Evolutionary conservation across 2,888 invertebrate species (phyloP).

Genomic region (Lymantria monacha): DNA sequence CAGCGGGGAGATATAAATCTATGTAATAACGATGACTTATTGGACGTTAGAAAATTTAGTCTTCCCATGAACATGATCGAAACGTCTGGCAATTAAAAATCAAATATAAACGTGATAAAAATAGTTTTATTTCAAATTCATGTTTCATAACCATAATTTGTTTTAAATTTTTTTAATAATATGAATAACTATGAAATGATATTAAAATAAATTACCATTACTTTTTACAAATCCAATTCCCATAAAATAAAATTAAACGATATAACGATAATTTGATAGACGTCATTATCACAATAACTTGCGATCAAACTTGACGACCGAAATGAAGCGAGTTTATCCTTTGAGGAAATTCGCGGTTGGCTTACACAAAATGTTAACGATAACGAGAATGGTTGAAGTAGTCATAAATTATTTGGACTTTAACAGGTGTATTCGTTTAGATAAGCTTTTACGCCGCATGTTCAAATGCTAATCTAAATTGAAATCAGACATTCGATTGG

Average conservation of each 20-base stretch:
- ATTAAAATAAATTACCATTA: no score
- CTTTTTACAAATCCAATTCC: neutral
- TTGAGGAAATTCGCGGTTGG: constrained; percentile 42
- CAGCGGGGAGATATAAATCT: no score
- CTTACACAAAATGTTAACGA: constrained; percentile 43
- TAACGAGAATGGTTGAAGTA: constrained; percentile 49
- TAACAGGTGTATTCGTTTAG: constrained; percentile 79
- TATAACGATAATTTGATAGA: constrained; percentile 5
- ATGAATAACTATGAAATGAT: no score
- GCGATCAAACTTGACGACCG: constrained; percentile 26
- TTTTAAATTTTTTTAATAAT: no score
- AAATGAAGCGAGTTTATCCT: constrained; percentile 26
- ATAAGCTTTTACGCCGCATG: constrained; percentile 76
- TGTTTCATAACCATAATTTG: no score
- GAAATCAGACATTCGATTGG: constrained; percentile 80
- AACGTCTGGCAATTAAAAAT: no score
- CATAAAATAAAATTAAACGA: constrained; percentile 11
- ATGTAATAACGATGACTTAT: no score
- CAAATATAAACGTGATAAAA: no score
- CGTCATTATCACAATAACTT: constrained; percentile 27
- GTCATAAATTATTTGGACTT: constrained; percentile 75
- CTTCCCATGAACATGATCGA: no score
- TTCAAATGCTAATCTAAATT: constrained; percentile 78
- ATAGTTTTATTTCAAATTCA: no score
- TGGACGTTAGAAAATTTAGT: no score